A percentile compares a stretch with the other conserved stretches of the same genome.
Evolutionary conservation across 2,797 vertebrate genomes (phyloP).

Genomic region (Apogon talboti): DNA sequence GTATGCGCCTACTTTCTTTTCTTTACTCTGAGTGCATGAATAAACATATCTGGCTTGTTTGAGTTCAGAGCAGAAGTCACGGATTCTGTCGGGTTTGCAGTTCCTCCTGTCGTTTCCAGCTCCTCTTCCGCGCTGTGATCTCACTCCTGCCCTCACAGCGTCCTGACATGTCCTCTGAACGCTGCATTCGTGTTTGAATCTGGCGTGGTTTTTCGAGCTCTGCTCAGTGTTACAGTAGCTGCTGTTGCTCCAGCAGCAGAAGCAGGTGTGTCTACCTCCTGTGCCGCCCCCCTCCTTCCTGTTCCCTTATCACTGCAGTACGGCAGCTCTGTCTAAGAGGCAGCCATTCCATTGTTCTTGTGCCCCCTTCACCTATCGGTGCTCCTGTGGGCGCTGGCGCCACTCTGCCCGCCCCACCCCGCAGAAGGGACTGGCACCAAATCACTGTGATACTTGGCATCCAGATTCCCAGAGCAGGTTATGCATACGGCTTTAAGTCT

Average conservation of each 20-base stretch:
- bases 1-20: not conserved
- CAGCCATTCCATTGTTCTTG: conserved; percentile 81
- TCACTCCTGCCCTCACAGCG: conserved; percentile 36
- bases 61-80: conserved; percentile 39
- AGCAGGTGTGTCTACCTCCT: conserved; percentile 77
- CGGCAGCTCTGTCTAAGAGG: conserved; percentile 74
- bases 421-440: conserved; percentile 55
- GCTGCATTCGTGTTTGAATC: conserved; percentile 31
- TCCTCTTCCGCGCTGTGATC: conserved; percentile 35
- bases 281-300: conserved; percentile 52
- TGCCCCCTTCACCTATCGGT: conserved; percentile 63
- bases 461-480: conserved; percentile 62
- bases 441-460: conserved; percentile 74
- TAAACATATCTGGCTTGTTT: conserved; percentile 22
- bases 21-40: conserved; percentile 24
- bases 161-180: conserved; percentile 70
- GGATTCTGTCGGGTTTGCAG: conserved; percentile 30
- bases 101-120: conserved; percentile 35
- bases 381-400: conserved; percentile 60
- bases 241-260: conserved; percentile 62
- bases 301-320: conserved; percentile 80
- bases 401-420: conserved; percentile 54
- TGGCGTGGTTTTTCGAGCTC: conserved; percentile 21
- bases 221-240: conserved; percentile 50
- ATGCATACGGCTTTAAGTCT: conserved; percentile 47